phyloP scores from a whole-genome alignment of 2,113 vertebrate species.

The Tachuris rubrigastra region DNA sequence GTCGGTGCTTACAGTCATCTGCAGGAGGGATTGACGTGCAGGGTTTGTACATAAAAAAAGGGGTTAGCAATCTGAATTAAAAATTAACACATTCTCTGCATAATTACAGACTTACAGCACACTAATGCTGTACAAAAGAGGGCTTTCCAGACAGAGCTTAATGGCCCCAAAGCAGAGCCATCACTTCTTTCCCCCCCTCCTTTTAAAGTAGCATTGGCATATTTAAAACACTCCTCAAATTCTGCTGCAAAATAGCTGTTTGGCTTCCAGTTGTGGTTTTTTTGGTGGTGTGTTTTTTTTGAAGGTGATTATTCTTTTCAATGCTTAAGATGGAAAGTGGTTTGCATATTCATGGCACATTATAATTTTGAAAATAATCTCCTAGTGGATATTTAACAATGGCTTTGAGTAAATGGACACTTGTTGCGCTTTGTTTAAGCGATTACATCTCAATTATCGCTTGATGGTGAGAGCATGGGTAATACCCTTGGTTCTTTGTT shows the following conservation, averaged over 20 bases:
- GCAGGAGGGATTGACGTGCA: not conserved
- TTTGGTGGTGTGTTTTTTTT: not conserved
- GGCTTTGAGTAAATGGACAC: slow-evolving; percentile 62
- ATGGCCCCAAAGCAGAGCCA: not conserved
- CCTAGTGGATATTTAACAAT: slow-evolving; percentile 43
- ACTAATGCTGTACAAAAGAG: not conserved
- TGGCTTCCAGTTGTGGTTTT: not conserved
- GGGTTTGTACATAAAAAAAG: not conserved
- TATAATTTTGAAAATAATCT: slow-evolving; percentile 49
- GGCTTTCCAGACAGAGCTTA: slow-evolving; percentile 14
- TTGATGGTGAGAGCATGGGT: slow-evolving; percentile 54
- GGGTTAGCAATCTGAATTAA: slow-evolving; percentile 39
- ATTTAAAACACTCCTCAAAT: slow-evolving; percentile 7
- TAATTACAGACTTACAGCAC: slow-evolving; percentile 12
- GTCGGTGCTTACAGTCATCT: not conserved
- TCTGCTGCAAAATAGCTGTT: slow-evolving; percentile 20
- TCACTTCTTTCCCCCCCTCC: not conserved
- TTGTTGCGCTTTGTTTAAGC: slow-evolving; percentile 66
- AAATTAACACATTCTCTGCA: slow-evolving; percentile 16
- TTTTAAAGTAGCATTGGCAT: not conserved
- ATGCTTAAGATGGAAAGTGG: not conserved
- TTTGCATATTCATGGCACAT: slow-evolving; percentile 52
- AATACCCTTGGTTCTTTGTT: slow-evolving; percentile 34
- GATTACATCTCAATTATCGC: slow-evolving; percentile 49
- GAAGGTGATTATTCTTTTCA: slow-evolving; percentile 33